Evolutionary conservation across 2,888 invertebrate species (phyloP).

Genomic region (Crematogaster levior): DNA sequence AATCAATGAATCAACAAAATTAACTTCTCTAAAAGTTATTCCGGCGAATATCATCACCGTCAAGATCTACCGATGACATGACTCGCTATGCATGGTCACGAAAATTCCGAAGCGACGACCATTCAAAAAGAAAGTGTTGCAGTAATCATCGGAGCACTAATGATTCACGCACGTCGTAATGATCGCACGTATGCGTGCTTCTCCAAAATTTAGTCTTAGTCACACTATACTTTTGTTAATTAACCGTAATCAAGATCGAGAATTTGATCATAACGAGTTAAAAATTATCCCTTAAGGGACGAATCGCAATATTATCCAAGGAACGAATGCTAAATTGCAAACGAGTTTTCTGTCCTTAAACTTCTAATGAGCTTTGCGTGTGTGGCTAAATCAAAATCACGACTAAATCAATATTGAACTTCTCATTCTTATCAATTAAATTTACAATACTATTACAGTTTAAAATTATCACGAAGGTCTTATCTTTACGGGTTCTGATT

Average conservation of each 20-base stretch:
- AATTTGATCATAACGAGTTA: conserved; percentile 21
- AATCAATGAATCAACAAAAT: background rate
- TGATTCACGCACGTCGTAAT: conserved; percentile 23
- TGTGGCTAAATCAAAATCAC: background rate
- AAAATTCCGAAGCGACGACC: background rate
- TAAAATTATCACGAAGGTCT: conserved; percentile 31
- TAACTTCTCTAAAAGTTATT: background rate
- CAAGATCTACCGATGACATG: background rate
- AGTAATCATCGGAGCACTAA: conserved; percentile 22
- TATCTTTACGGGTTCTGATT: background rate
- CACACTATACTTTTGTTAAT: conserved; percentile 37
- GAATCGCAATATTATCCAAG: background rate
- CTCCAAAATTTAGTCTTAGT: conserved; percentile 16
- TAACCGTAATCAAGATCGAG: conserved; percentile 24
- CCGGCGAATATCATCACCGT: background rate
- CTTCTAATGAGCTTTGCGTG: background rate
- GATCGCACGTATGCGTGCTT: background rate
- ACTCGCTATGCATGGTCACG: background rate
- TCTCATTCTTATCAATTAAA: conserved; percentile 41
- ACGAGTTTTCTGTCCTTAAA: background rate
- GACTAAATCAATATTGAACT: background rate
- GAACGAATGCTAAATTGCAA: background rate
- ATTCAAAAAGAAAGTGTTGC: conserved; percentile 38
- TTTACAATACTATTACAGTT: conserved; percentile 48
- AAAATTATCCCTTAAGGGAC: conserved; percentile 1